Percentiles rank a stretch among this genome's conserved stretches.
Evolutionary conservation across 2,888 invertebrate species (phyloP).

Genomic region (Cheilosia impressa): DNA sequence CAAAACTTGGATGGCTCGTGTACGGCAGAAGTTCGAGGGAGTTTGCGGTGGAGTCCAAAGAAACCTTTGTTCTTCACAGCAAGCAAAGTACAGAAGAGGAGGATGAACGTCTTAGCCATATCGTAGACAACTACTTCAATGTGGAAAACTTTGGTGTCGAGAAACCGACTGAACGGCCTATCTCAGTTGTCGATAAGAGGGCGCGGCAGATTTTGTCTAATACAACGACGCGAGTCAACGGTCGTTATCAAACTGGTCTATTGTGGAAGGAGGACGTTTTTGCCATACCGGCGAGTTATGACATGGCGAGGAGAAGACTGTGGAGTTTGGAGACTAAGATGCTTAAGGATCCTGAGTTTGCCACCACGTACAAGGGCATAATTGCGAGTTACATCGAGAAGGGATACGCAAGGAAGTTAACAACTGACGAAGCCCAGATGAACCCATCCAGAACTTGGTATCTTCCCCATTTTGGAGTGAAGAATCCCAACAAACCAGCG

Average conservation of each 20-base stretch:
- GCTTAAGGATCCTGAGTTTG: slow-evolving; percentile 21
- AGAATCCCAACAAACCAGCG: slow-evolving; percentile 60
- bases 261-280: background rate
- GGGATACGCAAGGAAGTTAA: background rate
- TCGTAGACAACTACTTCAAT: background rate
- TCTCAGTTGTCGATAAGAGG: too few relatives aligned
- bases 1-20: too few relatives aligned
- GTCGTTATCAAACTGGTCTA: slow-evolving; percentile 1
- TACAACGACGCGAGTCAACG: background rate
- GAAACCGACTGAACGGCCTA: too few relatives aligned
- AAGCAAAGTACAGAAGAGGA: too few relatives aligned
- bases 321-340: background rate
- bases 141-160: too few relatives aligned
- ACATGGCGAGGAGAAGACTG: background rate
- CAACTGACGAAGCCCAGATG: background rate
- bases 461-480: slow-evolving; percentile 76
- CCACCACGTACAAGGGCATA: slow-evolving; percentile 46
- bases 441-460: slow-evolving; percentile 67
- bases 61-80: too few relatives aligned
- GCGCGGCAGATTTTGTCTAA: background rate
- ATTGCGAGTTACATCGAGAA: slow-evolving; percentile 46
- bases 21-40: too few relatives aligned
- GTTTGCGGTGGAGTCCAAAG: too few relatives aligned
- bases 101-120: background rate
- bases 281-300: background rate